Conservation (phyloP, 2,797 vertebrate genomes). For the Pachyuromys duprasi region DNA sequence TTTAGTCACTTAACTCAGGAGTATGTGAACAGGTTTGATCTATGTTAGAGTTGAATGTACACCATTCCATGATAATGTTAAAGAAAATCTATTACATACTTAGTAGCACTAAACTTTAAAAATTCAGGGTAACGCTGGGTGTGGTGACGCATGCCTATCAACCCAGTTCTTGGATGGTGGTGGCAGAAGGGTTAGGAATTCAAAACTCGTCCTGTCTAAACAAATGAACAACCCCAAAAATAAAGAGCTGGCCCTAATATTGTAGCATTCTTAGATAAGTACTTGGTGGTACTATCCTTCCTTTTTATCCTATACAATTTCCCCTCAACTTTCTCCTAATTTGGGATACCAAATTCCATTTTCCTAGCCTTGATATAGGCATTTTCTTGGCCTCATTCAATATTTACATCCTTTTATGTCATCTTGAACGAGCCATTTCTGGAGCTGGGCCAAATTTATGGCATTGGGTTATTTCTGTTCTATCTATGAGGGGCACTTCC, state of each 20-base stretch:
- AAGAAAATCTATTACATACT: slow-evolving; percentile 41
- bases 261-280: background rate
- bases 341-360: background rate
- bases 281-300: background rate
- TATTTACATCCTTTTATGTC: background rate
- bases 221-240: background rate
- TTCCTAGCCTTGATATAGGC: background rate
- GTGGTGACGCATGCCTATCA: background rate
- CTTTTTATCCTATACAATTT: background rate
- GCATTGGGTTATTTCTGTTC: slow-evolving; percentile 15
- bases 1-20: slow-evolving; percentile 31
- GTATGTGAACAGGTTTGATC: background rate
- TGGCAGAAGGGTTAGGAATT: background rate
- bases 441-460: slow-evolving; percentile 6
- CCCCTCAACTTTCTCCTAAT: background rate
- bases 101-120: slow-evolving; percentile 46
- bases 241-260: background rate
- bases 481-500: slow-evolving; percentile 26
- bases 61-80: background rate
- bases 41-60: background rate
- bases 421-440: slow-evolving; percentile 8
- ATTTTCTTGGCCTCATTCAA: slow-evolving; percentile 9
- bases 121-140: background rate
- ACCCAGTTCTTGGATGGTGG: background rate
- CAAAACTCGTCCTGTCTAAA: background rate